Conservation (phyloP, 2,113 vertebrate species). For the Mola mola region DNA sequence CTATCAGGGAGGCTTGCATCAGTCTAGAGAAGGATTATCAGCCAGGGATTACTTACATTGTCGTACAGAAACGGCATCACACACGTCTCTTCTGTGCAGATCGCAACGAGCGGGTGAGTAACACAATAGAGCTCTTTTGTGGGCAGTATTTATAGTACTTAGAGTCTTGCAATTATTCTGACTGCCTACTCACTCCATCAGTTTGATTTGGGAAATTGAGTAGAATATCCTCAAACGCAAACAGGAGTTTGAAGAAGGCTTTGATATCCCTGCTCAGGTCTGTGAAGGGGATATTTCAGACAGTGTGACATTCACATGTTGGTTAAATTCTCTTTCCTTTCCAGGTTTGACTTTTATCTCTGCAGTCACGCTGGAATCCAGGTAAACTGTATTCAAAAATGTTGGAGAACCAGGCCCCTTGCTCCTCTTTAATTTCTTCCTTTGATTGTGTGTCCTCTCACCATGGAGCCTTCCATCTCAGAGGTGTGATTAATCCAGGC, state of each 20-base stretch:
- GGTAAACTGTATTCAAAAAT: slow-evolving; percentile 76
- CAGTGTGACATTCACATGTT: no score
- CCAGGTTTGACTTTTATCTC: slow-evolving; percentile 99
- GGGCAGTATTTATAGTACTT: no score
- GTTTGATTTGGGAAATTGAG: background rate
- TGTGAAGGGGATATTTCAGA: no score
- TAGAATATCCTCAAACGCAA: background rate
- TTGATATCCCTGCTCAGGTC: background rate
- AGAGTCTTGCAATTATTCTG: background rate
- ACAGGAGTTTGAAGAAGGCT: background rate
- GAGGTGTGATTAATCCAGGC: background rate
- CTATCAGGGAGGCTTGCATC: slow-evolving; percentile 96
- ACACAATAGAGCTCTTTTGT: no score
- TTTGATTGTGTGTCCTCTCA: slow-evolving; percentile 12
- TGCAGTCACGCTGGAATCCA: slow-evolving; percentile 99
- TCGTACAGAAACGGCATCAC: slow-evolving; percentile 97
- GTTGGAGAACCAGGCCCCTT: no score
- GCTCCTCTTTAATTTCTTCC: no score
- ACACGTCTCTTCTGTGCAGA: slow-evolving; percentile 96
- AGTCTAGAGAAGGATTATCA: slow-evolving; percentile 97
- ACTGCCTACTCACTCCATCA: background rate
- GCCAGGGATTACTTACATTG: slow-evolving; percentile 96
- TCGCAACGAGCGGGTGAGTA: slow-evolving; percentile 92
- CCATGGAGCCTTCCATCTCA: background rate
- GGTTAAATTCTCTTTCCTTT: no score